Conservation (phyloP, 2,888 invertebrate species). For the Pachycephus smyrnensis region DNA sequence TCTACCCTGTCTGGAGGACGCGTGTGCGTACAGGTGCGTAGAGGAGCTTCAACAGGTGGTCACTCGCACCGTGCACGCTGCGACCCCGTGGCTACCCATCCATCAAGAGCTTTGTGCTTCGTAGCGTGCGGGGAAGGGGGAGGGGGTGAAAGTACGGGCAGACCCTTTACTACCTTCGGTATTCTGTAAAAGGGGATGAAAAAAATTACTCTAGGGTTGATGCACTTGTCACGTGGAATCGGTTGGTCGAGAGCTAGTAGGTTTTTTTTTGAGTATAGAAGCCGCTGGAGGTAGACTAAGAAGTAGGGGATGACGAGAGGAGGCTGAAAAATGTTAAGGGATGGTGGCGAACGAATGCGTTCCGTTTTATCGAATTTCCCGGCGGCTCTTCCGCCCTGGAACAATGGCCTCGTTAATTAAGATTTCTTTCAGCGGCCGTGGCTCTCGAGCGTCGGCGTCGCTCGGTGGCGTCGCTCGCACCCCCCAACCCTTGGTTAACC, state of each 20-base stretch:
- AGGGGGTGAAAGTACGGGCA: background rate
- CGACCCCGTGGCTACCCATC: slow-evolving; percentile 63
- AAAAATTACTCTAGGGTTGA: background rate
- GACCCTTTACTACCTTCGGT: background rate
- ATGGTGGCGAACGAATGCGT: background rate
- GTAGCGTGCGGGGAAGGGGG: slow-evolving; percentile 12
- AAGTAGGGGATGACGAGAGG: background rate
- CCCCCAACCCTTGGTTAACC: background rate
- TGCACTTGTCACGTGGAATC: background rate
- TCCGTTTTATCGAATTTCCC: slow-evolving; percentile 42
- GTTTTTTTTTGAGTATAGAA: background rate
- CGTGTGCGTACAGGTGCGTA: slow-evolving; percentile 64
- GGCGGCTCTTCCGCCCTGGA: slow-evolving; percentile 73
- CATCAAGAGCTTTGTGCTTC: slow-evolving; percentile 65
- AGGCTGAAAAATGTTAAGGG: background rate
- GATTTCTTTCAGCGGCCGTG: slow-evolving; percentile 78
- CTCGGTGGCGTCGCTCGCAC: slow-evolving; percentile 6
- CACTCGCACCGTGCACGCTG: slow-evolving; percentile 45
- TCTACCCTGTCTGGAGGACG: slow-evolving; percentile 23
- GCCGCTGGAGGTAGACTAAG: background rate
- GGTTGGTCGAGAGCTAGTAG: background rate
- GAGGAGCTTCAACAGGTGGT: slow-evolving; percentile 64
- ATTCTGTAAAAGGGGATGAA: background rate
- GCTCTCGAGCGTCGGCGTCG: slow-evolving; percentile 58
- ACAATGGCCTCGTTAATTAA: slow-evolving; percentile 84